phyloP scores from a whole-genome alignment of 2,113 vertebrate species.

The Psittacus erithacus region DNA sequence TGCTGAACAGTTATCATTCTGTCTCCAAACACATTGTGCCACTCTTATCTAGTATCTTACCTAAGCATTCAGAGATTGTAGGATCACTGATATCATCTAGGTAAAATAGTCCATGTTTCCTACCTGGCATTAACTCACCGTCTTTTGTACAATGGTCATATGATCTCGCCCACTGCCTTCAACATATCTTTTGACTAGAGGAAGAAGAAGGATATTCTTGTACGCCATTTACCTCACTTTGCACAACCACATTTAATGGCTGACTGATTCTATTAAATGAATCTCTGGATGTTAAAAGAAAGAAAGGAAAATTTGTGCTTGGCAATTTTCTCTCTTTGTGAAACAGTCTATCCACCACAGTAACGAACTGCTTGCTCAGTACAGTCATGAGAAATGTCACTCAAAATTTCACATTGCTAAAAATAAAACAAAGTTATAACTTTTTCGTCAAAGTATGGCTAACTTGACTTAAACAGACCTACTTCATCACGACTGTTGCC shows the following conservation, averaged over 20 bases:
- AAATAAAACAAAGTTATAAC: background rate
- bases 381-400: constrained; percentile 9
- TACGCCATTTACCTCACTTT: background rate
- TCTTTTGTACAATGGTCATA: background rate
- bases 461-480: background rate
- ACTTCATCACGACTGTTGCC: background rate
- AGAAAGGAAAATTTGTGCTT: background rate
- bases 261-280: background rate
- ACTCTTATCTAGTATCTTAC: background rate
- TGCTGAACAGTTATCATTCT: background rate
- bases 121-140: background rate
- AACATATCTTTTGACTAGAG: background rate
- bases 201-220: background rate
- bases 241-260: background rate
- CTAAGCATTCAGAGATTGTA: background rate
- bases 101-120: background rate
- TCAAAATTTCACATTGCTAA: background rate
- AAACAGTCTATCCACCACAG: background rate
- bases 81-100: background rate
- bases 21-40: background rate
- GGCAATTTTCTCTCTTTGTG: background rate
- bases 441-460: background rate
- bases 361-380: background rate
- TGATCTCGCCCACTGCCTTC: background rate
- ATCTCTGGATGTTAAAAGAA: background rate